These are phyloP conservation scores for Heliconius cydno DNA, from an alignment of 2,888 invertebrate species.

Conservation along the genomic window DNA sequence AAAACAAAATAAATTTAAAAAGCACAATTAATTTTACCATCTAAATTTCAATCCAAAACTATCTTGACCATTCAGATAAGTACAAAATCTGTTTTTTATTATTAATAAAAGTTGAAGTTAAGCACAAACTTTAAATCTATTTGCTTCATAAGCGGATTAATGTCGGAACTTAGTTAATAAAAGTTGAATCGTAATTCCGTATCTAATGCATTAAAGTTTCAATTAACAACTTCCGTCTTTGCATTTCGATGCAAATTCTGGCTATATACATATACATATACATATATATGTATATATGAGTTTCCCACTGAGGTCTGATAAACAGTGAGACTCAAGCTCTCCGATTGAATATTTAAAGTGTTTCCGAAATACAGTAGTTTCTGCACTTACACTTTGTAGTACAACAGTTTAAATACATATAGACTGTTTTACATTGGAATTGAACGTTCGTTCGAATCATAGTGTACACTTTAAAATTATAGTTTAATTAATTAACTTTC, in stretches of 20 bases:
- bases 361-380: conserved; percentile 24
- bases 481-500: too few species aligned
- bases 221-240: conserved; percentile 71
- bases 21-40: too few species aligned
- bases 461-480: background rate
- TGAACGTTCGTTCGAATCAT: background rate
- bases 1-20: too few species aligned
- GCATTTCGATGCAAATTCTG: conserved; percentile 74
- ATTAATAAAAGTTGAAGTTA: background rate
- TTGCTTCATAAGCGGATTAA: background rate
- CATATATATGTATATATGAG: background rate
- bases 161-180: conserved; percentile 19
- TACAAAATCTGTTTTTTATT: background rate
- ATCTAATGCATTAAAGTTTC: conserved; percentile 68
- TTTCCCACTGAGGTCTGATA: conserved; percentile 50
- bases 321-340: conserved; percentile 51
- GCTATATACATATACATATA: background rate
- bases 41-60: too few species aligned
- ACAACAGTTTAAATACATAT: background rate
- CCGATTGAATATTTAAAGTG: conserved; percentile 44
- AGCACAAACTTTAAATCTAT: background rate
- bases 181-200: conserved; percentile 48
- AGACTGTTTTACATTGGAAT: background rate
- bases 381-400: background rate
- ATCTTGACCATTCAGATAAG: too few species aligned